These are phyloP conservation scores for Drosophila kohkoa DNA, from an alignment of 1,140 invertebrate genomes.

Conservation along the genomic window DNA sequence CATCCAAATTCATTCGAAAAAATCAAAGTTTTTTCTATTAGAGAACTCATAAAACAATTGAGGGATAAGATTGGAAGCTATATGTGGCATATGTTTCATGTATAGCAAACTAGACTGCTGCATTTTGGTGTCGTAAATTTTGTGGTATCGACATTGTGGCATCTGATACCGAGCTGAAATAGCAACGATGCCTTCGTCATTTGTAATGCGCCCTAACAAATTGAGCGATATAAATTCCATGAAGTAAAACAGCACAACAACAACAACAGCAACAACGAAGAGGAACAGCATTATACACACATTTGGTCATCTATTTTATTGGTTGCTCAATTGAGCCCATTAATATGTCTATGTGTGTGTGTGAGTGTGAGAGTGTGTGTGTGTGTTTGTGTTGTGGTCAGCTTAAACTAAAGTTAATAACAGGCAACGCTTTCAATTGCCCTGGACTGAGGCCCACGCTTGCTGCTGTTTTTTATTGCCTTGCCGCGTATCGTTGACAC, in stretches of 20 bases:
- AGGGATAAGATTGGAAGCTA: not conserved
- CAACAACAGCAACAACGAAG: not conserved
- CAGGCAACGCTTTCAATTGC: slow-evolving; percentile 36
- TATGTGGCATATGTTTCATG: not conserved
- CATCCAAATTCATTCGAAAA: too few relatives aligned
- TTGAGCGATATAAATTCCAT: slow-evolving; percentile 44
- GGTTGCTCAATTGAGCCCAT: slow-evolving; percentile 50
- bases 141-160: slow-evolving; percentile 11
- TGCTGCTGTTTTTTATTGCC: slow-evolving; percentile 41
- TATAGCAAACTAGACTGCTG: slow-evolving; percentile 3
- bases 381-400: slow-evolving; percentile 31
- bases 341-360: slow-evolving; percentile 28
- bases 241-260: slow-evolving; percentile 4
- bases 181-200: slow-evolving; percentile 21
- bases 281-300: slow-evolving; percentile 22
- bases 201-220: slow-evolving; percentile 42
- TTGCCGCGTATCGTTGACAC: slow-evolving; percentile 17
- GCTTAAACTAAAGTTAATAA: slow-evolving; percentile 5
- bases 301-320: slow-evolving; percentile 54
- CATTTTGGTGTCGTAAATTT: slow-evolving; percentile 15
- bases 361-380: slow-evolving; percentile 5
- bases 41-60: not conserved
- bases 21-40: slow-evolving; percentile 2
- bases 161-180: slow-evolving; percentile 18
- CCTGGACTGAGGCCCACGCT: slow-evolving; percentile 25